A percentile compares a stretch with the other conserved stretches of the same genome.
Conservation (phyloP, 2,888 invertebrate genomes). For the Aethes cnicana region DNA sequence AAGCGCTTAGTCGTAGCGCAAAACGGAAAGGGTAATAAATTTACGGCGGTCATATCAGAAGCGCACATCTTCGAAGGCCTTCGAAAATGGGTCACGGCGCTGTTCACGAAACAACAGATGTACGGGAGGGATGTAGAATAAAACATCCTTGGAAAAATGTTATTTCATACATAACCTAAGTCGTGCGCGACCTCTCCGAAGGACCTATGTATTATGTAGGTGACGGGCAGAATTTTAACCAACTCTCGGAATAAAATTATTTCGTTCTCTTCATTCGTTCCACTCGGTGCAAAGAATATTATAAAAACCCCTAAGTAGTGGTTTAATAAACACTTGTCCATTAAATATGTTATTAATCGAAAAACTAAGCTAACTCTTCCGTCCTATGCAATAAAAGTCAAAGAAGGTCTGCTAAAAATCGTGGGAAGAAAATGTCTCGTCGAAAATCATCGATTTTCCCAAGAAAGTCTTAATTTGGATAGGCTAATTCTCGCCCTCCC, state of each 20-base stretch:
- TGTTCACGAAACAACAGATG: constrained; percentile 48
- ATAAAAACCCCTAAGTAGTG: too few species aligned
- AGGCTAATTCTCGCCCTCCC: too few species aligned
- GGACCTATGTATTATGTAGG: constrained; percentile 17
- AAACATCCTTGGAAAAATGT: constrained; percentile 37
- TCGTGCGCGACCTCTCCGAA: constrained; percentile 5
- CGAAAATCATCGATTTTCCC: too few species aligned
- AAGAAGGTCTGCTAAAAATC: too few species aligned
- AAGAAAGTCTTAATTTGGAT: too few species aligned
- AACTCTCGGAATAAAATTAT: constrained; percentile 1
- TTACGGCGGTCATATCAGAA: constrained; percentile 52
- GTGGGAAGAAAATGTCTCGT: too few species aligned
- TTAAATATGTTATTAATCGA: too few species aligned
- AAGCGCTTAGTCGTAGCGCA: constrained; percentile 28
- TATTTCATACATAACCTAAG: constrained; percentile 18
- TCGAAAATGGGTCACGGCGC: constrained; percentile 64
- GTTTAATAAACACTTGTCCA: too few species aligned
- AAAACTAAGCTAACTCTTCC: too few species aligned
- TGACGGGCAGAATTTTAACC: constrained; percentile 10
- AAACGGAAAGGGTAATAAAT: constrained; percentile 47
- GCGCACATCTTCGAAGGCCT: constrained; percentile 56
- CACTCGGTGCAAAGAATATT: too few species aligned
- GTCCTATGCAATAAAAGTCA: too few species aligned
- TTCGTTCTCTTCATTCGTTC: too few species aligned
- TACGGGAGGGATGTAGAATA: constrained; percentile 41